Evolutionary conservation across 2,888 invertebrate species (phyloP), one percentile per base, ranked within the genome.

Genomic region (Epinotia demarniana): DNA sequence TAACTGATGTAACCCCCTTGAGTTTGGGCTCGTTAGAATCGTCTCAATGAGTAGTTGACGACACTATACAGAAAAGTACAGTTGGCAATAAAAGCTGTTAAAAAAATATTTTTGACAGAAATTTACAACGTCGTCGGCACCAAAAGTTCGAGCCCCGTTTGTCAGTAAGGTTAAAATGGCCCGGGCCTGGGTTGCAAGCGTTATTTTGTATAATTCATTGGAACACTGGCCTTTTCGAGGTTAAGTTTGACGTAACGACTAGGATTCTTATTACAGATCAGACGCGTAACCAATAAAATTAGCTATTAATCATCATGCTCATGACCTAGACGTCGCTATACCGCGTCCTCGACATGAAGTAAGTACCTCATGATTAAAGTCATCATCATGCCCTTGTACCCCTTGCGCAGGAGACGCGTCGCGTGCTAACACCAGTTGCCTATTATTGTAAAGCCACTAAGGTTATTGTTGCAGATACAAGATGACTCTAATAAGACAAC

Each of bases 331-430:
- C 60, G 75, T 39, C 27, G 66, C 67, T 53, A 43, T 71, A 58
- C 49, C 64, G 27, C 27, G 67, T 75, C 75, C 75, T 75, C 72
- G 62, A 49, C 72, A 60, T 19, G 53, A 68, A 46, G 62, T 61
- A 77, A 71, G 74, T 71, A 69, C 58, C 67, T 71, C 62, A 80
- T 81, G 82, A 83, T 88, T 86, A 86, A 81, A 73, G 80, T 84
- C 85, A 88, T 88, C 83, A 82, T 81, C 81, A 74, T 84, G 89
- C 84, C 90, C 91, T 91, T 90, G 91, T 90, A 84, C 88, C 82
- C 84, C 84, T 89, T 90, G 85, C 78, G 78, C 73, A 71, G 72
- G 69, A 77, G 79, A 68, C 76, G 80, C 77, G 80, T 89, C 85
- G 90, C 89, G 89, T 90, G 89, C 81, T 43, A 46, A 70, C 73